Conservation (phyloP, 1,140 invertebrate genomes). For the Schmidtea mediterranea region DNA sequence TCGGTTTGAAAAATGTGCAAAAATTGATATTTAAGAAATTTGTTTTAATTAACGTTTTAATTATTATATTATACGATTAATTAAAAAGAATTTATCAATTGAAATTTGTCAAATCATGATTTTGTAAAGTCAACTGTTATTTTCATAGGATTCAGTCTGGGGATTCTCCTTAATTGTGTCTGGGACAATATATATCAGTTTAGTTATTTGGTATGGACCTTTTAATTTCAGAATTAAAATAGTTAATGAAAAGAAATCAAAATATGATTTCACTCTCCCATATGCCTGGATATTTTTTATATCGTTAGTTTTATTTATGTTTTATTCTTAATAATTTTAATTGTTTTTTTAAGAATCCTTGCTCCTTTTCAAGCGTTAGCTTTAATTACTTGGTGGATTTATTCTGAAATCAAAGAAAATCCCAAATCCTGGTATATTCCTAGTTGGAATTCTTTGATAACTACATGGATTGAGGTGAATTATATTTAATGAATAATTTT, state of each 20-base stretch:
- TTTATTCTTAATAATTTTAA: background rate
- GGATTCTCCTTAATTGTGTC: constrained; percentile 16
- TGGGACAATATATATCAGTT: constrained; percentile 13
- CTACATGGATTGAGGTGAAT: too few relatives aligned
- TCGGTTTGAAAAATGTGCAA: too few relatives aligned
- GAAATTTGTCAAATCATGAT: background rate
- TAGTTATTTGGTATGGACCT: constrained; percentile 14
- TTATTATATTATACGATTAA: background rate
- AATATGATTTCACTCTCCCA: constrained; percentile 16
- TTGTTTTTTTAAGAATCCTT: constrained; percentile 11
- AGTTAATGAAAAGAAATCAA: constrained; percentile 13
- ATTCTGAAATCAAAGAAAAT: constrained; percentile 12
- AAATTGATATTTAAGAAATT: too few relatives aligned
- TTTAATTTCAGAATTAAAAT: constrained; percentile 10
- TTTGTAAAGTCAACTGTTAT: too few relatives aligned
- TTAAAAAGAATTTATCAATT: background rate
- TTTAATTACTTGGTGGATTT: constrained; percentile 16
- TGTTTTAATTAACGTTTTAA: background rate
- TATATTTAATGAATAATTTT: too few relatives aligned
- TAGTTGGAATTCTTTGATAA: too few relatives aligned
- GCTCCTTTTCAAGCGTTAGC: constrained; percentile 14
- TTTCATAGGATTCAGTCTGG: constrained; percentile 17
- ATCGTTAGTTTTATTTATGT: constrained; percentile 11
- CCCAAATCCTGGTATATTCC: too few relatives aligned
- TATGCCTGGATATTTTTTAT: constrained; percentile 14